Base-by-base conservation (phyloP, 2,113 vertebrate species). In the Phyllostomus discolor region DNA sequence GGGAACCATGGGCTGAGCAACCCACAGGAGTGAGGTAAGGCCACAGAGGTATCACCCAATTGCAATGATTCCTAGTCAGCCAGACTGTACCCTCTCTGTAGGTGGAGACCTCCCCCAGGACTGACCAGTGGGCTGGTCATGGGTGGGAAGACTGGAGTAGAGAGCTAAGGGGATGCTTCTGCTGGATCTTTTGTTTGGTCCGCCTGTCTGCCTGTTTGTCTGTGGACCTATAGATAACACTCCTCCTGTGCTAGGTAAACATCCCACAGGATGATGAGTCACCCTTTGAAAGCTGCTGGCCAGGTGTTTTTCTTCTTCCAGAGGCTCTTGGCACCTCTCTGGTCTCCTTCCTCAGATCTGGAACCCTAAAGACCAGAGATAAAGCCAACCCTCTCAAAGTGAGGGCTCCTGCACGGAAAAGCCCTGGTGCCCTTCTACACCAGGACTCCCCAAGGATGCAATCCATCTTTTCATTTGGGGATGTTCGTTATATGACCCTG, bases 221-320 rank as follows among this genome's bases (percentile, higher is more conserved):
- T 75, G 8, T 90, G 33, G n/a, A 15, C 79, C 50, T 82, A n/a
- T n/a, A 94, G 57, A 83, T 66, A 46, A 78, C 10, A 33, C 7
- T 59, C 33, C 4, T 84, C 75, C 7, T 12, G 4, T 59, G 33
- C 43, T 89, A 62, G 35, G 73, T 90, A 96, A 82, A 91, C n/a
- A 94, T 93, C 66, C 11, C 15, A 41, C 38, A 69, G 81, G 72
- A 88, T 95, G 28, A 48, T 87, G 90, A 95, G 82, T 95, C 59
- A 88, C 33, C 11, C 19, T 89, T 87, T 86, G 41, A 91, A 83
- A 76, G 15, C n/a, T 54, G 28, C 43, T 46, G 17, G 43, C 67
- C 48, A 83, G 31, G 14, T 75, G 75, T 73, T 69, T 91, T 10
- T 80, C 24, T 76, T 67, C 84, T 64, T 22, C 83, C 41, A 64